A percentile compares a stretch with the other conserved stretches of the same genome.
phyloP scores from a whole-genome alignment of 2,888 invertebrate species.

The Melanargia galathea region DNA sequence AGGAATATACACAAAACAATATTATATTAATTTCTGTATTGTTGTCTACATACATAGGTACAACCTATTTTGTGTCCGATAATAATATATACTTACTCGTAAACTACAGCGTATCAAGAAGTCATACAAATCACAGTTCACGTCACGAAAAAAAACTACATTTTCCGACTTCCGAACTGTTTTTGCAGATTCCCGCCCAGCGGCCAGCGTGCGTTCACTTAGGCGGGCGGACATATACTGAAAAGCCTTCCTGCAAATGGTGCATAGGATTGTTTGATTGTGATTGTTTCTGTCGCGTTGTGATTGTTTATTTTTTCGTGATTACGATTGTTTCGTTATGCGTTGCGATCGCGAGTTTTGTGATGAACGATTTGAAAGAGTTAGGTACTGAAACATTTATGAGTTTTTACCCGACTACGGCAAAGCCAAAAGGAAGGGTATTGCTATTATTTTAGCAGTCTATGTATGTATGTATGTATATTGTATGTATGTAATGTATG shows the following conservation, averaged over 20 bases:
- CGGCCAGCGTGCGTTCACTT: conserved; percentile 53
- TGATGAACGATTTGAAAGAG: background rate
- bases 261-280: conserved; percentile 28
- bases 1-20: no score
- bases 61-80: no score
- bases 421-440: no score
- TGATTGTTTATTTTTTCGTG: conserved; percentile 16
- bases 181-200: conserved; percentile 34
- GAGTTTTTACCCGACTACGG: no score
- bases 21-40: no score
- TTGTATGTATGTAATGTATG: no score
- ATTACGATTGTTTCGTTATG: conserved; percentile 4
- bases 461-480: no score
- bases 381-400: no score
- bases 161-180: conserved; percentile 26
- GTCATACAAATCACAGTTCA: conserved; percentile 27
- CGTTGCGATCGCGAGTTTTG: background rate
- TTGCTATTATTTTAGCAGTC: no score
- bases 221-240: conserved; percentile 47
- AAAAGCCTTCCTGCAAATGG: conserved; percentile 33
- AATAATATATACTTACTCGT: conserved; percentile 10
- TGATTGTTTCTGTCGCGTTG: conserved; percentile 11
- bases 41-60: no score
- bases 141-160: conserved; percentile 25
- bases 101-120: background rate